phyloP scores from a whole-genome alignment of 2,113 vertebrate genomes.

The Tauraco erythrolophus region DNA sequence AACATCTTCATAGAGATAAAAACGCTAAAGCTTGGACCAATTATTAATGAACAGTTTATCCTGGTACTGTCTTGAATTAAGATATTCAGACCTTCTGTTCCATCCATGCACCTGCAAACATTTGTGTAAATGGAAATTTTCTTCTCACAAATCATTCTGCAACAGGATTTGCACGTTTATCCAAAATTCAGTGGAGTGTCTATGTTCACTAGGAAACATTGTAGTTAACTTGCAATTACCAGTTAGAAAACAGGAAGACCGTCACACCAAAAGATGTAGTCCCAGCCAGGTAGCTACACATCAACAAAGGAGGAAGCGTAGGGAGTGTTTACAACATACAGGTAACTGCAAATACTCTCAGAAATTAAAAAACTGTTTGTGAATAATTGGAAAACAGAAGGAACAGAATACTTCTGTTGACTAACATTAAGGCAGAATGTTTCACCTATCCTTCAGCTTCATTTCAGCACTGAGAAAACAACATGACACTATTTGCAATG shows the following conservation, averaged over 20 bases:
- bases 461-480: background rate
- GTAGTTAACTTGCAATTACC: background rate
- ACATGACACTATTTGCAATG: background rate
- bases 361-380: background rate
- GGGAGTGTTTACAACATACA: background rate
- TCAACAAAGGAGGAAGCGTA: fast-evolving
- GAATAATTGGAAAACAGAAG: background rate
- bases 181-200: background rate
- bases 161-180: background rate
- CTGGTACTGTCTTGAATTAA: background rate
- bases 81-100: background rate
- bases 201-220: background rate
- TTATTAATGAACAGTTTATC: background rate
- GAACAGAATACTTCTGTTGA: background rate
- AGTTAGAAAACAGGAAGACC: background rate
- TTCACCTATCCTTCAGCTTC: background rate
- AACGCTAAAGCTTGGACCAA: background rate
- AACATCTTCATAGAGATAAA: background rate
- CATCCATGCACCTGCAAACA: background rate
- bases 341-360: background rate
- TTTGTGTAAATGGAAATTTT: background rate
- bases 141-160: background rate
- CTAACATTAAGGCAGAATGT: background rate
- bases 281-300: background rate
- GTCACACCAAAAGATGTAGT: background rate